These are phyloP conservation scores for Lasioglossum vierecki DNA, from an alignment of 2,888 invertebrate genomes.

Conservation along the genomic window DNA sequence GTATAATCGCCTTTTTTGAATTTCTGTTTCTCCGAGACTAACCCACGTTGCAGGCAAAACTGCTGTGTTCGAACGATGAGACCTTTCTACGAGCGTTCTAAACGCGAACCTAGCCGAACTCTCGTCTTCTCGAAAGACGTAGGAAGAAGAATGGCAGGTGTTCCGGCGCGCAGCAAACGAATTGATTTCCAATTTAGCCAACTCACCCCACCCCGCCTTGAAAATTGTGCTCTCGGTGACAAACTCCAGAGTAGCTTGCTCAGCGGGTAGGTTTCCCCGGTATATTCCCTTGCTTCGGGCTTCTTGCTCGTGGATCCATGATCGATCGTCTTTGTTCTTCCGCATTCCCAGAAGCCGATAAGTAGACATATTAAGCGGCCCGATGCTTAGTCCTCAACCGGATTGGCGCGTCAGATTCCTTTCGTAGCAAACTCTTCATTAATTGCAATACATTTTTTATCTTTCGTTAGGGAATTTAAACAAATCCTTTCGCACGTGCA, in stretches of 20 bases:
- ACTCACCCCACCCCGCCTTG: no score
- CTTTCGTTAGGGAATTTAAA: background rate
- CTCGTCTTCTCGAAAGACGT: background rate
- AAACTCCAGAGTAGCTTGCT: constrained; percentile 32
- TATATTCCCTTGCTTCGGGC: constrained; percentile 18
- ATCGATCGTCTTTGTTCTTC: constrained; percentile 54
- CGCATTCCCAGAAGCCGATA: constrained; percentile 32
- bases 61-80: background rate
- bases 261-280: constrained; percentile 7
- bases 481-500: no score
- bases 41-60: background rate
- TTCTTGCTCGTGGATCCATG: constrained; percentile 25
- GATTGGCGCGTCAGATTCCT: background rate
- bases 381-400: constrained; percentile 50
- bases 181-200: constrained; percentile 47
- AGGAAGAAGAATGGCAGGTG: constrained; percentile 15
- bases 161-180: constrained; percentile 19
- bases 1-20: background rate
- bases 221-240: constrained; percentile 25
- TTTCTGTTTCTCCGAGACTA: background rate
- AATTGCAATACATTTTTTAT: constrained; percentile 32
- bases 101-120: background rate
- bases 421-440: constrained; percentile 30
- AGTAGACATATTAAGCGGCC: constrained; percentile 61
- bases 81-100: background rate